phyloP scores from a whole-genome alignment of 1,140 invertebrate genomes.

The Pseudoatta argentina region DNA sequence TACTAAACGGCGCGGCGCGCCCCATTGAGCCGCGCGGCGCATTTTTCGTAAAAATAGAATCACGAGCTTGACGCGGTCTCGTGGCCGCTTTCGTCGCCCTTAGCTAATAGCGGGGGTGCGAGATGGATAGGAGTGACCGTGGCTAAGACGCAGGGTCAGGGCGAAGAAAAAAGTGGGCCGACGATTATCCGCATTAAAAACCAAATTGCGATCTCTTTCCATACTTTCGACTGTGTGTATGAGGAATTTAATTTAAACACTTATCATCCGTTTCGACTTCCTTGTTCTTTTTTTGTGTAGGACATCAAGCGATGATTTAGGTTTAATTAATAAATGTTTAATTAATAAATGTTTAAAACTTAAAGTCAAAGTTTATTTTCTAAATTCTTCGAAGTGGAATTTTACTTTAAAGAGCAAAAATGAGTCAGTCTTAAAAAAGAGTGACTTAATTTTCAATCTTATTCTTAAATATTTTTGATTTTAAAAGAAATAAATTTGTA shows the following conservation, averaged over 20 bases:
- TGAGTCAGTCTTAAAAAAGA: no score
- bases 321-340: no score
- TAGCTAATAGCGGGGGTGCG: constrained; percentile 55
- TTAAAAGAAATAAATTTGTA: constrained; percentile 44
- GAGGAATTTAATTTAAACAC: constrained; percentile 56
- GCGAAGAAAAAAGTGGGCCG: constrained; percentile 50
- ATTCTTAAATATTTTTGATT: neutral
- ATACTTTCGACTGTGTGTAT: constrained; percentile 46
- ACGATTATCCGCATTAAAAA: constrained; percentile 72
- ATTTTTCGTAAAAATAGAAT: constrained; percentile 82
- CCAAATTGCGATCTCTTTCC: constrained; percentile 23
- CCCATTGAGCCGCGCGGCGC: constrained; percentile 74
- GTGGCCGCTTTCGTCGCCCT: constrained; percentile 62
- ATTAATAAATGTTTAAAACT: no score
- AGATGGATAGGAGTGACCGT: constrained; percentile 63
- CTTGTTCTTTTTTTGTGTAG: neutral
- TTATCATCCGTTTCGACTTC: neutral
- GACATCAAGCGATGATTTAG: constrained; percentile 33
- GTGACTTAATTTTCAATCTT: no score
- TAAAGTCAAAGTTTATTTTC: no score
- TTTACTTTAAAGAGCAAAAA: no score
- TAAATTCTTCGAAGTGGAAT: no score
- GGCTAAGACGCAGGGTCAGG: constrained; percentile 33
- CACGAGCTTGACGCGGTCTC: constrained; percentile 53
- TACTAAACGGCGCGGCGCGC: constrained; percentile 81